Conservation (phyloP, 2,888 invertebrate species). For the Incurvaria masculella region DNA sequence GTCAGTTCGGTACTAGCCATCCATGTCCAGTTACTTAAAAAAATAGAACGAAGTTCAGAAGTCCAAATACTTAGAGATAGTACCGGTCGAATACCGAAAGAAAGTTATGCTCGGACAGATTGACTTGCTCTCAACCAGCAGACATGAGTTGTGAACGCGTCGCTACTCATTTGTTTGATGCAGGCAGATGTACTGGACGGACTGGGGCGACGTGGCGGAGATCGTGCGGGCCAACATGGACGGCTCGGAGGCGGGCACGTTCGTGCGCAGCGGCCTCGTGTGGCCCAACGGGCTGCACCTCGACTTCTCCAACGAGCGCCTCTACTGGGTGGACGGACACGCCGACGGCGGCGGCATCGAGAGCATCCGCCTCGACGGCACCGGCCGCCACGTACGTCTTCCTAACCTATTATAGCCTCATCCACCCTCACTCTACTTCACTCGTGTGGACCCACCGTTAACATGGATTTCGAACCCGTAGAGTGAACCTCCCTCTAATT, state of each 20-base stretch:
- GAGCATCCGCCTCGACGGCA: slow-evolving; percentile 67
- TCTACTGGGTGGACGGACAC: slow-evolving; percentile 90
- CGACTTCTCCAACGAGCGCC: slow-evolving; percentile 71
- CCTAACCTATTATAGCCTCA: too few species aligned
- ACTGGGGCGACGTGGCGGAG: slow-evolving; percentile 72
- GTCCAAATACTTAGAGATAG: too few species aligned
- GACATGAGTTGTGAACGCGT: too few species aligned
- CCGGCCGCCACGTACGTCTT: slow-evolving; percentile 62
- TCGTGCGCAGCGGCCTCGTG: slow-evolving; percentile 62
- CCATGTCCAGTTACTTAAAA: too few species aligned
- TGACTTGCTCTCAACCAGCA: too few species aligned
- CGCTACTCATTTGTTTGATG: slow-evolving; percentile 5
- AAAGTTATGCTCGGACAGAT: too few species aligned
- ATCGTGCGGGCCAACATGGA: slow-evolving; percentile 86
- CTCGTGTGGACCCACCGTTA: too few species aligned
- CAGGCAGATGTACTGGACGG: slow-evolving; percentile 89
- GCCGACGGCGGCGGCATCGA: slow-evolving; percentile 32
- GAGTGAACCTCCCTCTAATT: too few species aligned
- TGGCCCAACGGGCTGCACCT: slow-evolving; percentile 88
- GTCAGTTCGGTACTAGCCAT: too few species aligned
- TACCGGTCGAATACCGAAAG: too few species aligned
- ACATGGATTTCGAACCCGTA: too few species aligned
- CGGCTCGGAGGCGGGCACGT: slow-evolving; percentile 58
- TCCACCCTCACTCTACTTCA: not conserved
- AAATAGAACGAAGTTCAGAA: too few species aligned